Conservation (phyloP, 1,140 invertebrate species). For the Araneus ventricosus region DNA sequence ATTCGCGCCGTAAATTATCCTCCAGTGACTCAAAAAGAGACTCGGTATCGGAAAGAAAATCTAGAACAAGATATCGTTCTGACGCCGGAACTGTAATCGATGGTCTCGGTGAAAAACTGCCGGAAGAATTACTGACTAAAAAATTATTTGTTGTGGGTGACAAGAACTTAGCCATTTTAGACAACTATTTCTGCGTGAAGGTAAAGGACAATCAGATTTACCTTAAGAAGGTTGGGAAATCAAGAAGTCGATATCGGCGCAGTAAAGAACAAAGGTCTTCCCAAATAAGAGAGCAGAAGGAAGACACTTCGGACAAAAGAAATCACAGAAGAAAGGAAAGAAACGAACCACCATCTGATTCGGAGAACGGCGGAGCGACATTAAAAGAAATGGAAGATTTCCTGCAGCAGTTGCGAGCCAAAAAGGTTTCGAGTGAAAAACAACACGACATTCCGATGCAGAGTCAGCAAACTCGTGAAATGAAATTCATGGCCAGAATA, state of each 20-base stretch:
- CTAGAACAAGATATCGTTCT: constrained; percentile 12
- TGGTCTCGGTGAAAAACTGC: neutral
- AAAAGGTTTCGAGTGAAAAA: neutral
- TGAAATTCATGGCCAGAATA: constrained; percentile 40
- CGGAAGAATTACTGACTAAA: constrained; percentile 17
- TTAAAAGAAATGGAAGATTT: constrained; percentile 68
- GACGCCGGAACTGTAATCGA: neutral
- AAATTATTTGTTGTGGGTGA: constrained; percentile 43
- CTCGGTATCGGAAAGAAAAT: constrained; percentile 1
- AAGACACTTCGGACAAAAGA: neutral
- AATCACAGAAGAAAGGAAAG: neutral
- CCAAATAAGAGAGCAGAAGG: neutral
- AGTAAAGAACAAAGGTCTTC: neutral
- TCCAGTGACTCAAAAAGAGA: neutral
- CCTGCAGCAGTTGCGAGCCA: constrained; percentile 33
- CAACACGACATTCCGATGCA: neutral
- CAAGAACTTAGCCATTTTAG: constrained; percentile 25
- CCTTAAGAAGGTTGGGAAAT: constrained; percentile 20
- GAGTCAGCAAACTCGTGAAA: neutral
- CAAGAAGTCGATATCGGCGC: neutral
- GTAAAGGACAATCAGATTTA: constrained; percentile 48
- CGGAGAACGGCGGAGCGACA: neutral
- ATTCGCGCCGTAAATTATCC: constrained; percentile 29
- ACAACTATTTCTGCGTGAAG: constrained; percentile 18
- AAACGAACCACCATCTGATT: neutral